Evolutionary conservation across 2,888 invertebrate genomes (phyloP), one percentile per base, ranked within the genome.

Genomic region (Drosophila nigritarsus): DNA sequence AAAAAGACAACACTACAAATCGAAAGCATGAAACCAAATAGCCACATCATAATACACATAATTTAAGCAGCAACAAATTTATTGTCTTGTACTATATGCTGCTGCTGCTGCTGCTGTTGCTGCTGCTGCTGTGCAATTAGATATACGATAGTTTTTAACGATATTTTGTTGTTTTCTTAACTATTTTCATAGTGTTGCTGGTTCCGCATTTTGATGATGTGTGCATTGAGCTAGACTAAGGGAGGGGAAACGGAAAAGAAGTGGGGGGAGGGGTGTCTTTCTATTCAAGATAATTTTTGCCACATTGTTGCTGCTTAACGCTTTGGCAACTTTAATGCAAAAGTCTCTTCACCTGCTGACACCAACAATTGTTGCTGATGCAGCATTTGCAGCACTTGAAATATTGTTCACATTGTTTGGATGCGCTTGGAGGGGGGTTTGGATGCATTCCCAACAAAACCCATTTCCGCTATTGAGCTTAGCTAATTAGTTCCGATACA

Each of bases 131-230:
- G 50, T 55, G 63, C 65, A 62, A 56, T 72, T 49, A 38, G 66
- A 51, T 73, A 59, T 64, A 48, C 76, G 68, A 68, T 79, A 74
- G 68, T 67, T 61, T 49, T 36, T 6, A 45, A 49, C 74, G 80
- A 80, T 80, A 82, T 61, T 62, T 29, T 34, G 20, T 27, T 18
- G 18, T 50, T 51, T 40, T 32, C 30, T n/a, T 42, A 2, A 20
- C 13, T 45, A 45, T 40, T 38, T 38, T 72, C 55, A 20, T 24
- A 24, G 20, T 24, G 24, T 15, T 13, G 45, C 20, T 45, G 53
- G 55, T 82, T 82, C 79, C 80, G 82, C 61, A 59, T 72, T 58
- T 63, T 73, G 36, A 27, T 15, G 29, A 29, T 40, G 38, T 38
- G 24, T 51, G 32, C 5, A n/a, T 27, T 11, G 18, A 18, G 36